Percentiles rank a stretch among this genome's conserved stretches.
phyloP scores from a whole-genome alignment of 2,888 invertebrate species.

The Drosophila percnosoma region DNA sequence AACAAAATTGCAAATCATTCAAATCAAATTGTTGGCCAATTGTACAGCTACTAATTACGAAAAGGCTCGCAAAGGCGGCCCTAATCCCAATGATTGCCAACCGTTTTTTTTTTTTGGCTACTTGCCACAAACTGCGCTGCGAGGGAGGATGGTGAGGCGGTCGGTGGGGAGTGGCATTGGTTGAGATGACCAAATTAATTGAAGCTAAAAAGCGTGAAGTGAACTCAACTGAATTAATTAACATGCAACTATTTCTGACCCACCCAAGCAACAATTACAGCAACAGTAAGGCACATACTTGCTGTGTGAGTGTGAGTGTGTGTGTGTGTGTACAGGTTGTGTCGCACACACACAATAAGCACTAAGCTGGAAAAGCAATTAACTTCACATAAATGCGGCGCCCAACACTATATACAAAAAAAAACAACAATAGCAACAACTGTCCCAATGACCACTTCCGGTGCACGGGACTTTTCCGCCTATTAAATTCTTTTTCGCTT shows the following conservation, averaged over 20 bases:
- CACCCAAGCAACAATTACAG: conserved; percentile 20
- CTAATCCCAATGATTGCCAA: conserved; percentile 13
- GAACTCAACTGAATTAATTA: conserved; percentile 47
- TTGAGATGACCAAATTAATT: conserved; percentile 43
- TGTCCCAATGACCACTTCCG: background rate
- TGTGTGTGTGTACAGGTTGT: background rate
- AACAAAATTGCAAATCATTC: conserved; percentile 37
- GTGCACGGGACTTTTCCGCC: background rate
- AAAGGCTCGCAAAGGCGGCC: conserved; percentile 13
- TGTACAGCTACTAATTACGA: conserved; percentile 32
- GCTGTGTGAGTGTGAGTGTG: background rate
- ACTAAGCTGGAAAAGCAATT: background rate
- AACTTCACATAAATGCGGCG: conserved; percentile 1
- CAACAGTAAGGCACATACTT: conserved; percentile 31
- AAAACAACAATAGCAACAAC: background rate
- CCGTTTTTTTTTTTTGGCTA: background rate
- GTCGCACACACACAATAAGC: background rate
- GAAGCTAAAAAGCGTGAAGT: conserved; percentile 63
- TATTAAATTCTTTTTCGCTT: background rate
- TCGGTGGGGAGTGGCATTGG: conserved; percentile 13
- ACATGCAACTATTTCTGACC: conserved; percentile 56
- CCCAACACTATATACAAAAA: background rate
- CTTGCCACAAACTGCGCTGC: background rate
- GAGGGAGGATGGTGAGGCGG: background rate
- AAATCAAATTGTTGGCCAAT: conserved; percentile 45